A percentile compares a stretch with the other conserved stretches of the same genome.
phyloP scores from a whole-genome alignment of 2,888 invertebrate species.

The Octodonta nipae region DNA sequence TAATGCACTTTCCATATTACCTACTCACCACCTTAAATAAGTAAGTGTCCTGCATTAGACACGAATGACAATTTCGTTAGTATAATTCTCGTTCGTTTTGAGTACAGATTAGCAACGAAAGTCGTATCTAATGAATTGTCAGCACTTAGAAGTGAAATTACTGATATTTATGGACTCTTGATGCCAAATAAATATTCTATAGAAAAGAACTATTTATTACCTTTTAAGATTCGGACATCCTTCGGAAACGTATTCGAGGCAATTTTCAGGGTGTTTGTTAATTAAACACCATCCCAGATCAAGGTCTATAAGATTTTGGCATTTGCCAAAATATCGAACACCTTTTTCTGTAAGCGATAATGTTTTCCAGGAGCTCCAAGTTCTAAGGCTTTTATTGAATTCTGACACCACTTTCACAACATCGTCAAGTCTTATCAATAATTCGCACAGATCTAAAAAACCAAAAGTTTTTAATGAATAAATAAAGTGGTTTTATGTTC shows the following conservation, averaged over 20 bases:
- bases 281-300: slow-evolving; percentile 87
- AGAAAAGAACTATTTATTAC: too few relatives aligned
- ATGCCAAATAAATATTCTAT: too few relatives aligned
- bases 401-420: slow-evolving; percentile 53
- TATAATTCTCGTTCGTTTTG: too few relatives aligned
- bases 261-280: slow-evolving; percentile 51
- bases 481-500: too few relatives aligned
- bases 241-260: slow-evolving; percentile 47
- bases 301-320: slow-evolving; percentile 60
- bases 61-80: too few relatives aligned
- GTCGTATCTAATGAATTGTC: too few relatives aligned
- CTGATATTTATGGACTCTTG: too few relatives aligned
- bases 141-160: too few relatives aligned
- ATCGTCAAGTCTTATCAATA: slow-evolving; percentile 50
- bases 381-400: slow-evolving; percentile 53
- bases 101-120: too few relatives aligned
- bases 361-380: slow-evolving; percentile 80
- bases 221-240: slow-evolving; percentile 42
- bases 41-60: too few relatives aligned
- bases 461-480: slow-evolving; percentile 3
- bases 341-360: slow-evolving; percentile 62
- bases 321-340: slow-evolving; percentile 53
- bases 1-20: too few relatives aligned
- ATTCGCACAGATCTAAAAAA: slow-evolving; percentile 51
- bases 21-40: too few relatives aligned